Base-by-base conservation (phyloP, 2,797 vertebrate species). In the Limosa lapponica region DNA sequence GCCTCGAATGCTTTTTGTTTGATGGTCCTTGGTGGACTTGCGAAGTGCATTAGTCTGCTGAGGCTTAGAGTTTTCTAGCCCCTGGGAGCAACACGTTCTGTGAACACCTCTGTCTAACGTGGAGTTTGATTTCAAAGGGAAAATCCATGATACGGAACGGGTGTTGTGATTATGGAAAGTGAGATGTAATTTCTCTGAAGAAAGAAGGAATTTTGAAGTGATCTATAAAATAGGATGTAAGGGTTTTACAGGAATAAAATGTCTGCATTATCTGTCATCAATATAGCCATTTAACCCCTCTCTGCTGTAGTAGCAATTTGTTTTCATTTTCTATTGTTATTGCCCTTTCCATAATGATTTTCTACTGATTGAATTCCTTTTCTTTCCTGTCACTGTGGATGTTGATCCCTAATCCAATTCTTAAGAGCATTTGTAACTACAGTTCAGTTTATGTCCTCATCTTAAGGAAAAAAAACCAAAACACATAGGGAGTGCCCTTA, bases 31-130 rank as follows among this genome's bases (percentile, higher is more conserved):
- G 65, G 43, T 78, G 86, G 85, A 75, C 86, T 94, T 80, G 70
- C 81, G 43, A 70, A 97, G 88, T 80, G 77, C 75, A 9, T 93
- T 80, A 55, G 61, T 59, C 81, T 92, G 65, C 75, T 57, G 75
- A 95, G 94, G 71, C 37, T 79, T 77, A 48, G 88, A 97, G 92
- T 90, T 92, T 86, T 78, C n/a, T 57, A 80, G 55, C 39, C 72
- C 88, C 44, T 5, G n/a, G 74, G 93, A 96, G 92, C 90, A 91
- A 73, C 61, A 19, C 34, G 3, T 77, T 79, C 55, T 64, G 78
- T 20, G 79, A 96, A 59, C 87, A 73, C 58, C 43, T 95, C 85
- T 95, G 55, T 59, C 41, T 70, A 80, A 74, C 1, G 44, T 8
- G 5, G 89, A 91, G 69, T 80, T 93, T 84, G 80, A 70, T 95